Evolutionary conservation across 2,113 vertebrate genomes (phyloP).

Genomic region (Benitochromis conjunctus): DNA sequence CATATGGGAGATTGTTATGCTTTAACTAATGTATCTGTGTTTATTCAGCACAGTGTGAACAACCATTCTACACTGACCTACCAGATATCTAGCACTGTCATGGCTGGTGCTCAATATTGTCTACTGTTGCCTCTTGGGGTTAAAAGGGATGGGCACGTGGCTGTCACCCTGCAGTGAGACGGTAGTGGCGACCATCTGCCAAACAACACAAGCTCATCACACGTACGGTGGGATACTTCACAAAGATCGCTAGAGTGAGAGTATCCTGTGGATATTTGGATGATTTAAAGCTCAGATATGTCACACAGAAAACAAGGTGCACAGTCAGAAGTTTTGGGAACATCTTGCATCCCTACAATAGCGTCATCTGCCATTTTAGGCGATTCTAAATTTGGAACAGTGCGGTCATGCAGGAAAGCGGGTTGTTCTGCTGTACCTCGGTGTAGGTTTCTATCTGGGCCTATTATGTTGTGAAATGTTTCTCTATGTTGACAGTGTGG

Average conservation of each 20-base stretch:
- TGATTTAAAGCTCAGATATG: neutral
- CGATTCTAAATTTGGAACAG: constrained; percentile 35
- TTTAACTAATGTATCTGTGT: constrained; percentile 16
- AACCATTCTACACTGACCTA: neutral
- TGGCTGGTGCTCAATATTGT: neutral
- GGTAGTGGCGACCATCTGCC: constrained; percentile 59
- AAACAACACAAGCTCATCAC: neutral
- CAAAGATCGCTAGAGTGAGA: neutral
- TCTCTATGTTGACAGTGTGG: neutral
- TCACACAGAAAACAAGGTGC: constrained; percentile 3
- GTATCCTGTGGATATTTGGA: constrained; percentile 39
- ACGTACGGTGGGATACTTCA: constrained; percentile 13
- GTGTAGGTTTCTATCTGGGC: neutral
- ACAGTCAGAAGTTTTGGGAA: constrained; percentile 12
- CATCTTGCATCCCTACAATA: constrained; percentile 16
- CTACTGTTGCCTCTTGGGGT: neutral
- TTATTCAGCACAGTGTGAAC: constrained; percentile 3
- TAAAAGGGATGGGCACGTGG: neutral
- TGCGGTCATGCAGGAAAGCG: neutral
- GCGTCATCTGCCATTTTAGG: neutral
- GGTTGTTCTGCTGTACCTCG: neutral
- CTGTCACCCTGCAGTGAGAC: constrained; percentile 21
- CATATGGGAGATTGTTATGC: constrained; percentile 20
- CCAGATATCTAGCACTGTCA: constrained; percentile 5
- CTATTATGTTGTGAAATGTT: neutral